These are phyloP conservation scores for Megalopta genalis DNA, from an alignment of 1,140 invertebrate genomes.

Conservation along the genomic window DNA sequence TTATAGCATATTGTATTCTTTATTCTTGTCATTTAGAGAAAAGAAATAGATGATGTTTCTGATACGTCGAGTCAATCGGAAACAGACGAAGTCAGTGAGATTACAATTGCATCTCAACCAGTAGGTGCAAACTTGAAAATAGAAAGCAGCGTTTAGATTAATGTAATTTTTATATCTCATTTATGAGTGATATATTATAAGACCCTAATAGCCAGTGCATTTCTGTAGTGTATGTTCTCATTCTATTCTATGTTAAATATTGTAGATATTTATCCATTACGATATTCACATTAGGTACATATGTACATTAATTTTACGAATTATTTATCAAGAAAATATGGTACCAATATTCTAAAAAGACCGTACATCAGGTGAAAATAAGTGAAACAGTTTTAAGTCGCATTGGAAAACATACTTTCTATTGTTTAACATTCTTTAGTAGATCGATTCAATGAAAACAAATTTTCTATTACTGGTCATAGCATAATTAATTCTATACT, in stretches of 20 bases:
- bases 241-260: slow-evolving; percentile 57
- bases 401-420: background rate
- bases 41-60: slow-evolving; percentile 67
- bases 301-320: slow-evolving; percentile 41
- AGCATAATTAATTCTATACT: slow-evolving; percentile 1
- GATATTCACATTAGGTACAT: slow-evolving; percentile 31
- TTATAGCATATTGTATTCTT: background rate
- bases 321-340: slow-evolving; percentile 38
- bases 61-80: slow-evolving; percentile 77
- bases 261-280: slow-evolving; percentile 59
- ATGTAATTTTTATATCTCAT: slow-evolving; percentile 57
- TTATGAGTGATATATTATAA: slow-evolving; percentile 49
- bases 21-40: slow-evolving; percentile 53
- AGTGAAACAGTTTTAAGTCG: slow-evolving; percentile 1
- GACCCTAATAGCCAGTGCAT: slow-evolving; percentile 54
- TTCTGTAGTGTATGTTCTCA: slow-evolving; percentile 47
- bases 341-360: slow-evolving; percentile 25
- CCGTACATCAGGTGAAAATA: background rate
- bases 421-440: slow-evolving; percentile 2
- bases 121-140: slow-evolving; percentile 63
- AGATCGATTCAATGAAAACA: background rate
- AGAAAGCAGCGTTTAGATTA: slow-evolving; percentile 68
- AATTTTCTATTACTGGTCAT: slow-evolving; percentile 26
- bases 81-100: slow-evolving; percentile 77
- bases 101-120: slow-evolving; percentile 74